phyloP scores from a whole-genome alignment of 2,797 vertebrate genomes.

The Sciurus carolinensis region DNA sequence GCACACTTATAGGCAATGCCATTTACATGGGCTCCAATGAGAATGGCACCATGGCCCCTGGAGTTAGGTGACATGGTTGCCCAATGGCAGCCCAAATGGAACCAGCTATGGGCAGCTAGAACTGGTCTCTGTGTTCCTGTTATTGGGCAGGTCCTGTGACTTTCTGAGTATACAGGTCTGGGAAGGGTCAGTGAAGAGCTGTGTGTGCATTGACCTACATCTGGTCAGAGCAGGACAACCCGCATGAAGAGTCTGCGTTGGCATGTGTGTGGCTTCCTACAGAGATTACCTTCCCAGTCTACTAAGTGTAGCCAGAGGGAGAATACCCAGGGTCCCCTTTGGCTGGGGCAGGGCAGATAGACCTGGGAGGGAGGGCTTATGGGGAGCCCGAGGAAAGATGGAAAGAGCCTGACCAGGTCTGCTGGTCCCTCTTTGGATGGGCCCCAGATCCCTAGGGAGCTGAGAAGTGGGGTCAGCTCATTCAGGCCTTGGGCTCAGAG shows the following conservation, averaged over 20 bases:
- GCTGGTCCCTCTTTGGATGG: neutral
- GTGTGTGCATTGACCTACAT: neutral
- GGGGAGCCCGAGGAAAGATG: neutral
- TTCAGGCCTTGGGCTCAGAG: neutral
- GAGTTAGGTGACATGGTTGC: neutral
- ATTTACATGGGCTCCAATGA: neutral
- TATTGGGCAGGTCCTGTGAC: neutral
- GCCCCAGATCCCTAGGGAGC: neutral
- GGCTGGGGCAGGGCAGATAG: neutral
- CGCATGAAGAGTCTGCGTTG: accelerated
- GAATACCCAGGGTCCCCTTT: neutral
- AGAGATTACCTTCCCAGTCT: neutral
- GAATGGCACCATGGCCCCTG: neutral
- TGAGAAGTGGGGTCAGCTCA: neutral
- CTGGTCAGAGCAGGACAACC: neutral
- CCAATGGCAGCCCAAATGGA: neutral
- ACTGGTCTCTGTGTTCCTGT: neutral
- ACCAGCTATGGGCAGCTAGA: neutral
- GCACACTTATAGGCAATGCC: neutral
- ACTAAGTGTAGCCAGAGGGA: neutral
- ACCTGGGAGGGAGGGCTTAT: neutral
- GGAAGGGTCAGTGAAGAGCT: neutral
- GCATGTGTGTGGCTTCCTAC: neutral
- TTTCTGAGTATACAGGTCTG: neutral
- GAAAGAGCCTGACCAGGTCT: neutral